Base-by-base conservation (phyloP, 2,797 vertebrate species). In the Botia almorhae region DNA sequence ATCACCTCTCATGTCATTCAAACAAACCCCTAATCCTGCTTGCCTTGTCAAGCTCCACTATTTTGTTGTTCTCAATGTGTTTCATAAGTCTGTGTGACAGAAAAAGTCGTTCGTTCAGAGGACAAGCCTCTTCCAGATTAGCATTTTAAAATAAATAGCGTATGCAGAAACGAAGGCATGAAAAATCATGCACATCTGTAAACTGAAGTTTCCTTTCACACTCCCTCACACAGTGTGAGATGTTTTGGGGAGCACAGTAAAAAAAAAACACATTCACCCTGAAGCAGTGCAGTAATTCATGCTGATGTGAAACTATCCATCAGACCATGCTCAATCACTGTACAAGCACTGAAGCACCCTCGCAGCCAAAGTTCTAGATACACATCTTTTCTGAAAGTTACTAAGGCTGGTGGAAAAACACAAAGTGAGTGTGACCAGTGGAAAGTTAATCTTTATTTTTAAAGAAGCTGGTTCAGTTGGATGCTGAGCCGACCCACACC, bases 391-490 rank as follows among this genome's bases (percentile, higher is more conserved):
- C 60, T 68, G 13, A 23, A 76, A 77, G 60, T 65, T 67, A 69
- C 43, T 60, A 53, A 21, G 19, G n/a, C 72, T 12, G 6, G 50
- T 63, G 39, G 58, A 50, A 50, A 74, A 61, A 69, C 68, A 56
- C 13, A 58, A 63, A 64, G 10, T 21, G 39, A 56, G 33, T 12
- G 3, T 48, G 55, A 43, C 33, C 36, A 43, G 33, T 64, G 74
- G 61, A 81, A 85, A 58, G 73, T 77, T 72, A 80, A 82, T 74
- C 51, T 72, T 84, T 86, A 71, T 79, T 73, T 77, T 67, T 70
- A 64, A 36, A 60, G 74, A 78, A 46, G 68, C 55, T 78, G 67
- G 73, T 74, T 50, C 68, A 60, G 64, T 33, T 53, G 60, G 81
- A 82, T 74, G 11, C 12, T 0, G 76, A 76, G 77, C 12, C 1